These are phyloP conservation scores for Drosophila kurseongensis DNA, from an alignment of 1,140 invertebrate species.

Conservation along the genomic window DNA sequence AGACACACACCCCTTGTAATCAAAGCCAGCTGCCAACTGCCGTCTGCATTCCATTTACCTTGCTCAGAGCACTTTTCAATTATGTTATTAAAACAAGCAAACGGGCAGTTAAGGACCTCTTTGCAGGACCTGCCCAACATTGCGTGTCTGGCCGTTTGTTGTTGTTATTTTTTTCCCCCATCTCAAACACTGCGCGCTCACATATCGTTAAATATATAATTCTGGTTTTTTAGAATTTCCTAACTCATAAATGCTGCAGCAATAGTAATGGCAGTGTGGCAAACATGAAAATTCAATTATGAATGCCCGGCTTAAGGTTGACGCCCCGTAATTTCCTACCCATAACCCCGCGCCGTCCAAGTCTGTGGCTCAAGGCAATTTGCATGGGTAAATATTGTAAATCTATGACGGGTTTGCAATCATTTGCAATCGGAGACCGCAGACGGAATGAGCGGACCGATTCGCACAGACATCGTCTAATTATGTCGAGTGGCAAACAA, in stretches of 20 bases:
- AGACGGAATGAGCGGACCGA: constrained; percentile 25
- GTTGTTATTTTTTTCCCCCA: constrained; percentile 17
- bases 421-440: constrained; percentile 68
- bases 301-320: constrained; percentile 71
- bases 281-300: constrained; percentile 82
- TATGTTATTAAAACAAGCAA: constrained; percentile 81
- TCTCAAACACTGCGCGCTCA: constrained; percentile 23
- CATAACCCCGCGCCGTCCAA: constrained; percentile 19
- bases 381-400: constrained; percentile 79
- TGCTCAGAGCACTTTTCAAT: constrained; percentile 76
- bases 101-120: constrained; percentile 57
- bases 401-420: constrained; percentile 71
- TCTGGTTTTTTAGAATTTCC: constrained; percentile 36
- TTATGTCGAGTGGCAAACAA: constrained; percentile 78
- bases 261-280: constrained; percentile 54
- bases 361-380: constrained; percentile 80
- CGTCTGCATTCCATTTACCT: constrained; percentile 64
- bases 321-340: constrained; percentile 55
- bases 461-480: constrained; percentile 71
- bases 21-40: constrained; percentile 59
- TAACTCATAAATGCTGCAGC: constrained; percentile 58
- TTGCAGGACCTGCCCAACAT: constrained; percentile 57
- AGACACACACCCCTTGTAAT: constrained; percentile 55
- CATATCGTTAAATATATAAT: constrained; percentile 52
- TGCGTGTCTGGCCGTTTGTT: constrained; percentile 43